A percentile compares a stretch with the other conserved stretches of the same genome.
These are phyloP conservation scores for Oreochromis spilurus DNA, from an alignment of 2,113 vertebrate species.

Conservation along the genomic window DNA sequence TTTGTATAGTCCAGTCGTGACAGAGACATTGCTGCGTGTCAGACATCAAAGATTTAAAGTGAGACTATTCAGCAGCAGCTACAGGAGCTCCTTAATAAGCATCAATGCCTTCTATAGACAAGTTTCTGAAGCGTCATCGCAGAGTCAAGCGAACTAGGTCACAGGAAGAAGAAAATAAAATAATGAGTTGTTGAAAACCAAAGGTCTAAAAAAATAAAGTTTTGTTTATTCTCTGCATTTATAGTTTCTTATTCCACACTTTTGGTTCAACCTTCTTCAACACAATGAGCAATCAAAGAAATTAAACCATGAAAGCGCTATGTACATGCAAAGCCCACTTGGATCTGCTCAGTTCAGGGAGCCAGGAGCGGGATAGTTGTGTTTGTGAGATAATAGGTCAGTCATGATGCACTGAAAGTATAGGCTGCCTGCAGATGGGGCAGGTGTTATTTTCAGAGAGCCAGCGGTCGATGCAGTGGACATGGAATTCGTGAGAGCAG, in stretches of 20 bases:
- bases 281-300: slow-evolving; percentile 55
- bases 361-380: slow-evolving; percentile 21
- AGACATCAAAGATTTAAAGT: slow-evolving; percentile 36
- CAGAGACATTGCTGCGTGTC: slow-evolving; percentile 24
- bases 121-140: slow-evolving; percentile 39
- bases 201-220: slow-evolving; percentile 80
- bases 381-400: slow-evolving; percentile 56
- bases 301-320: slow-evolving; percentile 69
- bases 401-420: slow-evolving; percentile 73
- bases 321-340: slow-evolving; percentile 66
- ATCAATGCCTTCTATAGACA: slow-evolving; percentile 53
- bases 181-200: slow-evolving; percentile 45
- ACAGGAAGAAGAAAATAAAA: slow-evolving; percentile 44
- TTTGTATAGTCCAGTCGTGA: slow-evolving; percentile 48
- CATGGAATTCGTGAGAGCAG: slow-evolving; percentile 91
- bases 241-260: slow-evolving; percentile 52
- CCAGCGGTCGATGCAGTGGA: slow-evolving; percentile 96
- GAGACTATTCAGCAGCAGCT: slow-evolving; percentile 49
- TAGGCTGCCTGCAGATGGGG: slow-evolving; percentile 89
- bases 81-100: slow-evolving; percentile 51
- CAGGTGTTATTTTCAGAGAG: slow-evolving; percentile 96
- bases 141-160: slow-evolving; percentile 33
- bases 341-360: slow-evolving; percentile 50
- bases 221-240: slow-evolving; percentile 76
- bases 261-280: slow-evolving; percentile 71